These are phyloP conservation scores for Byasa hedistus DNA, from an alignment of 2,888 invertebrate genomes.

Conservation along the genomic window DNA sequence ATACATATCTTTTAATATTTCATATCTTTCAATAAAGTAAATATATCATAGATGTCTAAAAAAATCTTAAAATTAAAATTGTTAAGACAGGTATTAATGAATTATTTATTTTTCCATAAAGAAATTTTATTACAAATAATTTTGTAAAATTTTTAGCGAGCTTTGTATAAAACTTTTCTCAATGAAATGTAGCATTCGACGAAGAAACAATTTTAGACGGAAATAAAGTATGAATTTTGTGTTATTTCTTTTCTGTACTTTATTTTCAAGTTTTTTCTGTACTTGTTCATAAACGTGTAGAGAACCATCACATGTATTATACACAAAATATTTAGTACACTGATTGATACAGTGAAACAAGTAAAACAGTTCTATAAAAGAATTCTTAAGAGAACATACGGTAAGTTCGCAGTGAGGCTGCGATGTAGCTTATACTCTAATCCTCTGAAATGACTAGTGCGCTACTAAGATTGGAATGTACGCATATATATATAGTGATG, in stretches of 20 bases:
- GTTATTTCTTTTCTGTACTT: not conserved
- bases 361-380: too few species aligned
- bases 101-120: constrained; percentile 15
- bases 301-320: too few species aligned
- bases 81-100: not conserved
- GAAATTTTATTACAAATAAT: constrained; percentile 33
- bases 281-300: too few species aligned
- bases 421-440: too few species aligned
- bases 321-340: too few species aligned
- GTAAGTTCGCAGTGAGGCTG: too few species aligned
- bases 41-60: not conserved
- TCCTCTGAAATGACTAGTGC: too few species aligned
- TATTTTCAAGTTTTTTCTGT: not conserved
- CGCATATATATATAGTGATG: too few species aligned
- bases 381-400: too few species aligned
- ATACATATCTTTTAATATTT: not conserved
- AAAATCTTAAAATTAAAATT: not conserved
- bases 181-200: constrained; percentile 34
- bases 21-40: not conserved
- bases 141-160: constrained; percentile 34
- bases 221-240: constrained; percentile 8
- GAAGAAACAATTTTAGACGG: constrained; percentile 11
- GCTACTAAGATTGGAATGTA: too few species aligned
- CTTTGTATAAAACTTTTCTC: constrained; percentile 48
- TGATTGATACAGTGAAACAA: too few species aligned